A percentile compares a stretch with the other conserved stretches of the same genome.
Conservation (phyloP, 2,113 vertebrate species). For the Danionella cerebrum region DNA sequence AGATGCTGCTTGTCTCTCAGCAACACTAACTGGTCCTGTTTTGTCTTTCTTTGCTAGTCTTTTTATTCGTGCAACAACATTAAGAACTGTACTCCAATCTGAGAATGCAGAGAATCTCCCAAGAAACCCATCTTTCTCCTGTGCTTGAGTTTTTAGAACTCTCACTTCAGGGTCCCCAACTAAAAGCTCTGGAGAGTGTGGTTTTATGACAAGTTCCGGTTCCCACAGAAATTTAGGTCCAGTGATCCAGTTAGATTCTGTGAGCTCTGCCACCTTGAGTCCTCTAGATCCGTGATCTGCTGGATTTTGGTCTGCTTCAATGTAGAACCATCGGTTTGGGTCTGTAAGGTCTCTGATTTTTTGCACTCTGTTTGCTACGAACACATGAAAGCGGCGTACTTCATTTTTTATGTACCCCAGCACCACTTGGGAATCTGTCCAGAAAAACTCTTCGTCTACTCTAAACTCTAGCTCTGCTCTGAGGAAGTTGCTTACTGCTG, state of each 20-base stretch:
- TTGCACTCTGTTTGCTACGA: conserved; percentile 23
- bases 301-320: conserved; percentile 17
- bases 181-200: conserved; percentile 8
- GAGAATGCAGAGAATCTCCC: background rate
- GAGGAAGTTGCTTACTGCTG: conserved; percentile 8
- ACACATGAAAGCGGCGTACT: conserved; percentile 21
- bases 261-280: conserved; percentile 20
- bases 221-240: conserved; percentile 30
- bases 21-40: background rate
- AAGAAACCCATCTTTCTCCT: background rate
- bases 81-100: conserved; percentile 7
- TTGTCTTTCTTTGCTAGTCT: background rate
- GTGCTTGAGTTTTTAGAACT: conserved; percentile 2
- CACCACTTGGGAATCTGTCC: background rate
- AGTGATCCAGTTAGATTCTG: conserved; percentile 18
- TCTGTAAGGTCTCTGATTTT: conserved; percentile 5
- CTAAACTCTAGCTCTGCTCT: conserved; percentile 10
- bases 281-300: conserved; percentile 21
- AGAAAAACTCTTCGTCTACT: background rate
- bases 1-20: background rate
- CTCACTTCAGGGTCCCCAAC: conserved; percentile 25
- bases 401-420: conserved; percentile 29
- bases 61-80: conserved; percentile 15
- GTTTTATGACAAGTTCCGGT: conserved; percentile 3
- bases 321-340: conserved; percentile 11